Conservation (phyloP, 2,888 invertebrate species). For the Serrognathus titanus region DNA sequence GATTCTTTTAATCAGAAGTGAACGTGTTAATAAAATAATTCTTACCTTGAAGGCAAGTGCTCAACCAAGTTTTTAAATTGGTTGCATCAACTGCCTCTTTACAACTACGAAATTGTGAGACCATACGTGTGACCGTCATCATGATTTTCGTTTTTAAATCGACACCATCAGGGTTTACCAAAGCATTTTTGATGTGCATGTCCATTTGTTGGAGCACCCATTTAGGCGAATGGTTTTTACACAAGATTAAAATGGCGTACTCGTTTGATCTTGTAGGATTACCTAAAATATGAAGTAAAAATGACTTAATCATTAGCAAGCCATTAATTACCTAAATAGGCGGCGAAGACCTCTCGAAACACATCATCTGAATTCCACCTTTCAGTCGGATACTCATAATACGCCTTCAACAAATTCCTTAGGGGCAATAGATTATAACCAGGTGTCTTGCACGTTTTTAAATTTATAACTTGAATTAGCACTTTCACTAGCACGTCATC, state of each 20-base stretch:
- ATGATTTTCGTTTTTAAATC: background rate
- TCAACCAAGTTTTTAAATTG: background rate
- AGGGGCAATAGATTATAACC: slow-evolving; percentile 40
- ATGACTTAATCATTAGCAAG: slow-evolving; percentile 4
- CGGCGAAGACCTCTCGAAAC: slow-evolving; percentile 39
- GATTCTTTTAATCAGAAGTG: background rate
- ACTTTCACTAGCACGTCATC: slow-evolving; percentile 44
- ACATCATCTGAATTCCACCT: slow-evolving; percentile 34
- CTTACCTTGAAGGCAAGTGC: background rate
- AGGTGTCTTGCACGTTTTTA: slow-evolving; percentile 31
- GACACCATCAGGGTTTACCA: slow-evolving; percentile 7
- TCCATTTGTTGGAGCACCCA: slow-evolving; percentile 47
- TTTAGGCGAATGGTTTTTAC: slow-evolving; percentile 43
- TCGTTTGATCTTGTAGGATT: slow-evolving; percentile 29
- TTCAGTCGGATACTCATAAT: slow-evolving; percentile 45
- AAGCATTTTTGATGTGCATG: slow-evolving; percentile 33
- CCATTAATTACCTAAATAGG: slow-evolving; percentile 37
- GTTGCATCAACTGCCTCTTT: background rate
- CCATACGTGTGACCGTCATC: background rate
- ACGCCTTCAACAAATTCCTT: slow-evolving; percentile 40
- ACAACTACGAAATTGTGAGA: background rate
- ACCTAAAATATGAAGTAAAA: slow-evolving; percentile 23
- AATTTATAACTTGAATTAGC: slow-evolving; percentile 43
- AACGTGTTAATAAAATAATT: background rate
- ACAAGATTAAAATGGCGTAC: slow-evolving; percentile 42